Conservation (phyloP, 2,113 vertebrate species). For the Cercopithecus mona region DNA sequence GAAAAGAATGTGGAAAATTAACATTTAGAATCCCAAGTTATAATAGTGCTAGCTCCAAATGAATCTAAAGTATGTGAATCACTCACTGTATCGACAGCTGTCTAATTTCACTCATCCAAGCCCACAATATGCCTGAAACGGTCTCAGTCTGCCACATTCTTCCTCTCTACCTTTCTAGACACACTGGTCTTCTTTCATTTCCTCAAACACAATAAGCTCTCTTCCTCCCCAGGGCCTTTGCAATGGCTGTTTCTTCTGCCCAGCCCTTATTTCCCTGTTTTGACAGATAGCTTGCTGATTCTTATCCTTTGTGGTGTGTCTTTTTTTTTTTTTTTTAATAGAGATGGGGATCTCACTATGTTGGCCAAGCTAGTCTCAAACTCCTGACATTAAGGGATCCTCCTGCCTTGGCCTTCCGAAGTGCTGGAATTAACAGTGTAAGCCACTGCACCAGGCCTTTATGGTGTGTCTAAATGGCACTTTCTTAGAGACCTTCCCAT, state of each 20-base stretch:
- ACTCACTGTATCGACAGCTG: not conserved
- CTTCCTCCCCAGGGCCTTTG: not conserved
- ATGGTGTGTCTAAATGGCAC: not conserved
- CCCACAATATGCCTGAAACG: not conserved
- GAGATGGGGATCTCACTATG: too few species aligned
- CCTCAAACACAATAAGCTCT: not conserved
- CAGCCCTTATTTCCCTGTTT: not conserved
- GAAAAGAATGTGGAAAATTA: not conserved
- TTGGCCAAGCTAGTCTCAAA: too few species aligned
- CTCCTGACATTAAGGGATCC: too few species aligned
- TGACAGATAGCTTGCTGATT: not conserved
- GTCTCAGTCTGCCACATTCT: not conserved
- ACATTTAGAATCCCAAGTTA: not conserved
- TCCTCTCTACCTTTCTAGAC: not conserved
- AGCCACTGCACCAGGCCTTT: too few species aligned
- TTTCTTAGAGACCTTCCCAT: slow-evolving; percentile 18
- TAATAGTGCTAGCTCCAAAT: not conserved
- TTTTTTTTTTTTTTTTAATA: not conserved
- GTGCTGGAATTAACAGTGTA: too few species aligned
- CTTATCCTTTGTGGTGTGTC: not conserved
- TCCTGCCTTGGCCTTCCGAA: too few species aligned
- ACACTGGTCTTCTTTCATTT: not conserved
- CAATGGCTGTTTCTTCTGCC: not conserved
- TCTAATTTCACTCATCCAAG: not conserved
- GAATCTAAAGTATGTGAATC: not conserved